Base-by-base conservation (phyloP, 2,797 vertebrate species). In the Hyperoplus immaculatus region DNA sequence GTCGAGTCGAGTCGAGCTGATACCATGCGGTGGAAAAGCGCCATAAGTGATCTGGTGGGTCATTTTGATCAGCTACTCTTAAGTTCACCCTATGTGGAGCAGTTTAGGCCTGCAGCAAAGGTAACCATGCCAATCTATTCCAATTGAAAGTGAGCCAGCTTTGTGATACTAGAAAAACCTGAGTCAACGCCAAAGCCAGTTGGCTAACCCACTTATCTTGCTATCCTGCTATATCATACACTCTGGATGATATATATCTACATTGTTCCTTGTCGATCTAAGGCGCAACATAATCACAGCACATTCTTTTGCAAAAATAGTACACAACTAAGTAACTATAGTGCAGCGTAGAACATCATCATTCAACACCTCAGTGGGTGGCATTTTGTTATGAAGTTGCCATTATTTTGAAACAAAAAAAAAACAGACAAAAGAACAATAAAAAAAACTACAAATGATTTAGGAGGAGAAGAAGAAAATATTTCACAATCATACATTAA, bases 401-500 rank as follows among this genome's bases (percentile, higher is more conserved):
- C 0, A 7, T 59, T 42, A 15, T 39, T 59, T n/a, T 2, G 29
- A 39, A 58, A 54, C 38, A 41, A 59, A 8, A 8, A 10, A 15
- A 56, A 42, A 66, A 49, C 50, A 70, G 29, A 72, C 2, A 49
- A 10, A 64, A 45, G 21, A 43, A 61, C 12, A 50, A 47, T 56
- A 60, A 80, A 67, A 67, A 64, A 69, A 42, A 29, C 29, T 29
- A 29, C 29, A 29, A 29, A 3, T 29, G 29, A 29, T 29, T 29
- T 29, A 29, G 29, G 29, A 3, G 29, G 29, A 29, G 29, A 29
- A 29, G 29, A 29, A 29, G 29, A 36, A 70, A 75, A 55, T 56
- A 72, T 38, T 68, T 21, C 53, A 63, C 53, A 62, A 82, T 89
- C 58, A 80, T 78, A 85, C 78, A 86, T 86, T 76, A 84, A 83